Base-by-base conservation (phyloP, 2,888 invertebrate species). In the Mythimna vitellina region DNA sequence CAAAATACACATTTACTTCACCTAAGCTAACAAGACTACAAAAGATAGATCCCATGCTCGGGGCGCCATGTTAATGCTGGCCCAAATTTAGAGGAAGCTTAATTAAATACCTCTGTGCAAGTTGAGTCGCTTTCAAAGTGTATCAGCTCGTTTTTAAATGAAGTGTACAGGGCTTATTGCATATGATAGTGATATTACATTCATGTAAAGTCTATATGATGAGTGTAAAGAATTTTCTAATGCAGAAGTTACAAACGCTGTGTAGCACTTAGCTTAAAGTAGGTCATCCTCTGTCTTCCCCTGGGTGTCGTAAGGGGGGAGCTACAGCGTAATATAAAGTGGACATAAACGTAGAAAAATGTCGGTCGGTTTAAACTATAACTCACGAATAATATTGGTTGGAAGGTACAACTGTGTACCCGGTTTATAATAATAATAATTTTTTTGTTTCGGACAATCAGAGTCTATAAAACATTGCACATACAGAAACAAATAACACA, bases 101-200 rank as follows among this genome's bases (percentile, higher is more conserved):
- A 88, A 89, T 89, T 87, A 89, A 88, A 89, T 88, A 87, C 85
- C 87, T 84, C 75, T 70, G 76, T 80, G 75, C 76, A 76, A 72
- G 76, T 77, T 78, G 64, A 51, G 68, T 70, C 62, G 61, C 72
- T 73, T 74, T 73, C 65, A 77, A 77, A 76, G 60, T 64, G 61
- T 75, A 80, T 73, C 80, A 82, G 73, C 58, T 64, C 67, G 58
- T 61, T 66, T 79, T 74, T 65, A 74, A 77, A 73, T 76, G 65
- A 68, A 78, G 32, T 17, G 53, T 51, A 57, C 29, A 32, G 49
- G 42, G 29, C 42, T 53, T 53, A 51, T 66, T 17, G 56, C 35
- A 54, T 51, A 58, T 57, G 46, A 49, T 72, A 38, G 22, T 49
- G 64, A 64, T 66, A 70, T 69, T 57, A 49, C 62, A 73, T 65